Evolutionary conservation across 2,888 invertebrate species (phyloP).

Genomic region (Apodemia mormo): DNA sequence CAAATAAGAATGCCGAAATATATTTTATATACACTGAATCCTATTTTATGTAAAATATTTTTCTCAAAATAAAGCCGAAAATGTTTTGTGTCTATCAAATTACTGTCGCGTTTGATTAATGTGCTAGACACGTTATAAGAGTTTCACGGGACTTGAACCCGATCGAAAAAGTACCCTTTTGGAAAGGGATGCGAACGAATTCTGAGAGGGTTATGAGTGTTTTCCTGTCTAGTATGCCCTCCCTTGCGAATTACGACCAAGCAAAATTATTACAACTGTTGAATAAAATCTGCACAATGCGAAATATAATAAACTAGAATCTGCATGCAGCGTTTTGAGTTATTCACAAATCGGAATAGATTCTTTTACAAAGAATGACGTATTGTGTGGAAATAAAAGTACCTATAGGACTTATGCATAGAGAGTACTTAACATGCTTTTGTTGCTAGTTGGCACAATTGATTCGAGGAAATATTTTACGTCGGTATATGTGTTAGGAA

Average conservation of each 20-base stretch:
- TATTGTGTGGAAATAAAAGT: not conserved
- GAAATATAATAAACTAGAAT: conserved; percentile 9
- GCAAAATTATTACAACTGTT: conserved; percentile 2
- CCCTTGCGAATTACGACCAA: conserved; percentile 19
- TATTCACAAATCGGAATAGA: not conserved
- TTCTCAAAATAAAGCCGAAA: conserved; percentile 23
- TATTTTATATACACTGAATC: not conserved
- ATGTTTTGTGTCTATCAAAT: conserved; percentile 37
- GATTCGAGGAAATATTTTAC: no score
- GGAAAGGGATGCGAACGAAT: conserved; percentile 28
- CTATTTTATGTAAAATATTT: conserved; percentile 25
- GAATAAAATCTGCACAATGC: conserved; percentile 12
- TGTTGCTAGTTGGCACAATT: no score
- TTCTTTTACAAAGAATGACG: not conserved
- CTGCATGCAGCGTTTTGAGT: conserved; percentile 5
- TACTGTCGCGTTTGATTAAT: conserved; percentile 46
- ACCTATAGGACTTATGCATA: no score
- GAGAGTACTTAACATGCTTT: no score
- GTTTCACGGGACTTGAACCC: conserved; percentile 35
- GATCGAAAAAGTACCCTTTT: conserved; percentile 30
- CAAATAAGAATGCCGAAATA: no score
- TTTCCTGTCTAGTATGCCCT: conserved; percentile 28
- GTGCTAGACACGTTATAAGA: conserved; percentile 33
- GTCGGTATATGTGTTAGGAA: no score
- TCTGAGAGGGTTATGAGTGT: conserved; percentile 31